Evolutionary conservation across 2,888 invertebrate species (phyloP), one percentile per base, ranked within the genome.

Genomic region (Agelastica alni): DNA sequence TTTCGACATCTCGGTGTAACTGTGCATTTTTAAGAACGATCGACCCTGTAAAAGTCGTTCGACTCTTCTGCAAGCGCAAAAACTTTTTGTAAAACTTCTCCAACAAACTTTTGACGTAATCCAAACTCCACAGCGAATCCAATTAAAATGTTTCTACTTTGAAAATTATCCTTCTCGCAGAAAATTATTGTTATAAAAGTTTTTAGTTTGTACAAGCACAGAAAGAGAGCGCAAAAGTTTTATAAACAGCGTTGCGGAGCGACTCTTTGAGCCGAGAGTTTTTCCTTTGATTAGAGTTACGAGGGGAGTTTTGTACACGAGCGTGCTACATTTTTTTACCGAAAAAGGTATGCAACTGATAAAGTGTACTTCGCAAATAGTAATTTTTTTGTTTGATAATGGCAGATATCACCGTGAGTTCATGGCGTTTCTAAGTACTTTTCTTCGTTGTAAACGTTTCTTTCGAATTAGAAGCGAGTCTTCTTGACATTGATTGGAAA

Each of bases 161-260:
- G 59, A 53, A 58, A 65, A 63, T 65, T 61, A 65, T 65, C 63
- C 65, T 61, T 49, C 41, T 41, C 59, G 58, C 59, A 60, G 65
- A 65, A 60, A 65, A 65, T 65, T 65, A 65, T 65, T 65, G 65
- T 59, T 63, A 63, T 63, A 62, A 44, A 65, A 63, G 61, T 65
- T 65, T 58, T 42, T 53, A 56, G 61, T 55, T 63, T 59, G 55
- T 55, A 52, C 51, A 58, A 60, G 48, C 48, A 32, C 43, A 41
- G 52, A 48, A 30, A 37, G 26, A 52, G 26, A 52, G 17, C 22
- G 41, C 31, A 44, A 47, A 48, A 54, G 31, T 54, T 54, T 52
- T 54, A 51, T 54, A 54, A 58, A 58, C 58, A 52, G 30, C 43
- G 42, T 32, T 14, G 54, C 49, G 20, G 41, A 39, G 47, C 48